phyloP scores from a whole-genome alignment of 2,888 invertebrate species.

The Cosmopolites sordidus region DNA sequence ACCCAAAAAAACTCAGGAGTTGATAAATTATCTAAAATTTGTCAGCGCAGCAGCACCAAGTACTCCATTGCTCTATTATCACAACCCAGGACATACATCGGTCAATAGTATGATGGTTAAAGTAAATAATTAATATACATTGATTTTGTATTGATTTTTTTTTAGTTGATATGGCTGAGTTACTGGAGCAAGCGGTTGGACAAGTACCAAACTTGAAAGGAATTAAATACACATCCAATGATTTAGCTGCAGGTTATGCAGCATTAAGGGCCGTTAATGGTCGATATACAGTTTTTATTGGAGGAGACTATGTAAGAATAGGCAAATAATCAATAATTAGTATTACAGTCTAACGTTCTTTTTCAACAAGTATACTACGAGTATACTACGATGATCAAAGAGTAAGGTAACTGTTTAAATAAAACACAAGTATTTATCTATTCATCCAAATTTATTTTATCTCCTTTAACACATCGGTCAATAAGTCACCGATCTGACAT shows the following conservation, averaged over 20 bases:
- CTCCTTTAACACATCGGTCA: no score
- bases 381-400: no score
- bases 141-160: slow-evolving; percentile 22
- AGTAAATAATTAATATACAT: background rate
- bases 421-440: no score
- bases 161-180: slow-evolving; percentile 69
- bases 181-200: slow-evolving; percentile 58
- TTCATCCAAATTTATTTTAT: no score
- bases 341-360: no score
- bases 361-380: no score
- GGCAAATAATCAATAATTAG: no score
- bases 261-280: slow-evolving; percentile 31
- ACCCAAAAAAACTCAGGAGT: slow-evolving; percentile 56
- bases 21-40: slow-evolving; percentile 62
- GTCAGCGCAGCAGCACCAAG: slow-evolving; percentile 50
- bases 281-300: slow-evolving; percentile 46
- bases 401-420: no score
- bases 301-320: slow-evolving; percentile 60
- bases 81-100: slow-evolving; percentile 69
- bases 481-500: no score
- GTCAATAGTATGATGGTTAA: slow-evolving; percentile 61
- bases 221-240: slow-evolving; percentile 73
- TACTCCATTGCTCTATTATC: slow-evolving; percentile 77
- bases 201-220: slow-evolving; percentile 72
- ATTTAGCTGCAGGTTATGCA: slow-evolving; percentile 62